Base-by-base conservation (phyloP, 2,113 vertebrate species). In the Pseudopodoces humilis region DNA sequence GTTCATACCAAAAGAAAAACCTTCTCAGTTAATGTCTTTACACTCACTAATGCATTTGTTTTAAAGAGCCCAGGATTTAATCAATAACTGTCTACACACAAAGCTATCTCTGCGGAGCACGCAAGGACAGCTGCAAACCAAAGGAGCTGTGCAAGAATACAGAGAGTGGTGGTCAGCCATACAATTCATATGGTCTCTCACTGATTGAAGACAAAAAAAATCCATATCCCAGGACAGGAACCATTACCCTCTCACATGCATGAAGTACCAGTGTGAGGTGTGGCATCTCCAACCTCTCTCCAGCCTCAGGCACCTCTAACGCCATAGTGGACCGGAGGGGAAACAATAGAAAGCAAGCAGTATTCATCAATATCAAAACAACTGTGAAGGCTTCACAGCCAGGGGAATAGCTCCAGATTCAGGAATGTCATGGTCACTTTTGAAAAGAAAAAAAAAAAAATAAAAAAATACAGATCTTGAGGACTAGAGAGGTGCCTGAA, bases 401-500 rank as follows among this genome's bases (percentile, higher is more conserved):
- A 76, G 74, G 15, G 49, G 41, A 95, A 85, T 22, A 25, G 44
- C 62, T 71, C 22, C 91, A 83, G 46, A 63, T 62, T 79, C 89
- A 92, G 55, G 2, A 0, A 41, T 53, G 78, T 49, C 27, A 11
- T 35, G 30, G 44, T 65, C 17, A 24, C 12, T 82, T 93, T 91
- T 55, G 37, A 83, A 96, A 87, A 77, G 35, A 15, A 89, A 67
- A 70, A 91, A 77, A 85, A 30, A 52, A 23, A 92, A 77, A 78
- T 39, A 39, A 90, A 55, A 39, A 31, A 8, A 60, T 11, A 46
- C 2, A n/a, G 19, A 47, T 80, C 79, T 39, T 76, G 50, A 41
- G 71, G 80, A 49, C 47, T 77, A 93, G 22, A 78, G 41, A 88
- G 50, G 59, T 84, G 94, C 94, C 95, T 89, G 67, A 69, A 90